Percentiles rank a stretch among this genome's conserved stretches.
Conservation (phyloP, 2,888 invertebrate species). For the Caenorhabditis doughertyi region DNA sequence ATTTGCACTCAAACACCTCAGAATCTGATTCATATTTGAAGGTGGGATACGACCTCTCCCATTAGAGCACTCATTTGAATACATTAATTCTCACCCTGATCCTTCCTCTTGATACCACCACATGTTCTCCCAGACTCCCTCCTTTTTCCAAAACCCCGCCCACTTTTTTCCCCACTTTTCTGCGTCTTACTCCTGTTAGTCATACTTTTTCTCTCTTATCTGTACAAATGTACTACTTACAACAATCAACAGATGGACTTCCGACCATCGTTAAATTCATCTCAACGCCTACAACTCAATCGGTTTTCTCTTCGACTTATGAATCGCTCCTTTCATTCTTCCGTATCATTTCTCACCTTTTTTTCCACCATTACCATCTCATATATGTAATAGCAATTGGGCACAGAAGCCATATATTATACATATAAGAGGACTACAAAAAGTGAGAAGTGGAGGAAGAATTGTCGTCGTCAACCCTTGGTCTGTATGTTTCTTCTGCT, state of each 20-base stretch:
- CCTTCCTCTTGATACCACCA: constrained; percentile 43
- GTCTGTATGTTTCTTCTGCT: constrained; percentile 47
- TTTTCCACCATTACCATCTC: constrained; percentile 13
- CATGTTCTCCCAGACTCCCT: constrained; percentile 34
- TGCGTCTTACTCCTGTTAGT: constrained; percentile 41
- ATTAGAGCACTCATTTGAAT: constrained; percentile 52
- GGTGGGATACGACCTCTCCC: constrained; percentile 18
- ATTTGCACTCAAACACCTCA: constrained; percentile 14
- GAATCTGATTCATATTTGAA: constrained; percentile 32
- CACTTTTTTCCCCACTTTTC: constrained; percentile 11
- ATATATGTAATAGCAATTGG: constrained; percentile 23
- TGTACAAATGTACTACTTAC: constrained; percentile 27
- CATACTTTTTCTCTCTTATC: constrained; percentile 37
- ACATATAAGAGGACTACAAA: constrained; percentile 53
- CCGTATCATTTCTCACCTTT: constrained; percentile 40
- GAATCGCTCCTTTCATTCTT: not conserved
- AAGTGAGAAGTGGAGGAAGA: constrained; percentile 62
- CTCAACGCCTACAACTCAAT: not conserved
- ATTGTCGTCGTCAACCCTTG: constrained; percentile 46
- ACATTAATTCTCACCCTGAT: constrained; percentile 50
- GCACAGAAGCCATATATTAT: constrained; percentile 46
- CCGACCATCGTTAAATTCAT: constrained; percentile 1
- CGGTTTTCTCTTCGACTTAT: not conserved
- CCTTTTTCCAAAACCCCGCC: constrained; percentile 27
- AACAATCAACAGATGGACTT: constrained; percentile 2